Percentiles rank a stretch among this genome's conserved stretches.
These are phyloP conservation scores for Zaprionus bogoriensis DNA, from an alignment of 2,888 invertebrate species.

Conservation along the genomic window DNA sequence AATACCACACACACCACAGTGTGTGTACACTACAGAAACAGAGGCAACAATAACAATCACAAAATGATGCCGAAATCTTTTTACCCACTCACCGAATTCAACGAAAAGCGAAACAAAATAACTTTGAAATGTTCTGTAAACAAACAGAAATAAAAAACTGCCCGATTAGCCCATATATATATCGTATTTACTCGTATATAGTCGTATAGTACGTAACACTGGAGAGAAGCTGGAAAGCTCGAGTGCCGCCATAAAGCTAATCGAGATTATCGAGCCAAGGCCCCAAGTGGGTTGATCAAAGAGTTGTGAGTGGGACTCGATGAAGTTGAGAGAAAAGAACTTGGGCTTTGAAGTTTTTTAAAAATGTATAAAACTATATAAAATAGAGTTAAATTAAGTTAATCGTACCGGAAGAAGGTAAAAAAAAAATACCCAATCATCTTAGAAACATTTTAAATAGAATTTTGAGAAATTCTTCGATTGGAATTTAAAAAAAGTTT, in stretches of 20 bases:
- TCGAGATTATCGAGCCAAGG: conserved; percentile 31
- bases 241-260: conserved; percentile 20
- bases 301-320: conserved; percentile 9
- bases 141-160: conserved; percentile 60
- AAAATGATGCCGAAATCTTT: conserved; percentile 53
- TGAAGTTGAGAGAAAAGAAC: neutral
- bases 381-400: too few species aligned
- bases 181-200: neutral
- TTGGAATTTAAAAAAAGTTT: too few species aligned
- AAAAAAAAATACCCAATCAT: too few species aligned
- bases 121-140: conserved; percentile 62
- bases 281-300: conserved; percentile 11
- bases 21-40: neutral
- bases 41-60: conserved; percentile 20
- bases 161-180: conserved; percentile 58
- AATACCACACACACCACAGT: conserved; percentile 58
- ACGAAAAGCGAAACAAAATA: conserved; percentile 47
- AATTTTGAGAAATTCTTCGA: too few species aligned
- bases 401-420: too few species aligned
- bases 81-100: conserved; percentile 46
- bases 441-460: too few species aligned
- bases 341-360: too few species aligned
- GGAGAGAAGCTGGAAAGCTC: conserved; percentile 25
- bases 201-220: conserved; percentile 10
- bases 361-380: too few species aligned